Percentiles rank a stretch among this genome's conserved stretches.
These are phyloP conservation scores for Bambusicola thoracicus DNA, from an alignment of 2,113 vertebrate genomes.

Conservation along the genomic window DNA sequence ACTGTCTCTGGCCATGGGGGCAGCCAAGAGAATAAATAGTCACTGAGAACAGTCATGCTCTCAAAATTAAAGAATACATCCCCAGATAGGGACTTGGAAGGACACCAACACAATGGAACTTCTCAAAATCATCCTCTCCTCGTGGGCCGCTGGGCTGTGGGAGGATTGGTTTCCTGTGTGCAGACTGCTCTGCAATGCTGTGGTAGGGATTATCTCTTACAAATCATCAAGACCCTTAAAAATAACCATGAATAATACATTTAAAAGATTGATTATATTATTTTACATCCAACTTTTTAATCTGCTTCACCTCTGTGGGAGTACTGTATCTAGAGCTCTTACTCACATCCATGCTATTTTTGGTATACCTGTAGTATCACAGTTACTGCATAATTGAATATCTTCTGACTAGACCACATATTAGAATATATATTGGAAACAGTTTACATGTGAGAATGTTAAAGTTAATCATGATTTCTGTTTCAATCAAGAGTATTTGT, in stretches of 20 bases:
- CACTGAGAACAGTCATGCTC: not conserved
- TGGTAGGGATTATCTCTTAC: not conserved
- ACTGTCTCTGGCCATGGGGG: not conserved
- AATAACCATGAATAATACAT: not conserved
- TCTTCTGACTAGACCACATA: not conserved
- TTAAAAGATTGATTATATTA: not conserved
- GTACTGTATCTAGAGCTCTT: not conserved
- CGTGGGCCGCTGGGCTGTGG: not conserved
- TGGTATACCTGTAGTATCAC: not conserved
- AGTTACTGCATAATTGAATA: not conserved
- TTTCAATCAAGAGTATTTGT: not conserved
- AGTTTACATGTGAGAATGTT: not conserved
- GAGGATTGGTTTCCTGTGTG: not conserved
- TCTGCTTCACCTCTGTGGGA: not conserved
- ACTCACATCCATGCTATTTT: not conserved
- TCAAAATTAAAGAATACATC: not conserved
- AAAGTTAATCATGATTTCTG: not conserved
- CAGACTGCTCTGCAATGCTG: not conserved
- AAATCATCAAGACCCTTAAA: not conserved
- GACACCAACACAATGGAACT: not conserved
- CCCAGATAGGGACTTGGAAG: not conserved
- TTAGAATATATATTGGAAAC: not conserved
- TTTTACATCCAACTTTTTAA: not conserved
- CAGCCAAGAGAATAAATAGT: not conserved
- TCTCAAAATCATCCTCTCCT: not conserved